Conservation (phyloP, 30 jellyfish, hydroid and myxozoan species). For the Cassiopea xamachana region DNA sequence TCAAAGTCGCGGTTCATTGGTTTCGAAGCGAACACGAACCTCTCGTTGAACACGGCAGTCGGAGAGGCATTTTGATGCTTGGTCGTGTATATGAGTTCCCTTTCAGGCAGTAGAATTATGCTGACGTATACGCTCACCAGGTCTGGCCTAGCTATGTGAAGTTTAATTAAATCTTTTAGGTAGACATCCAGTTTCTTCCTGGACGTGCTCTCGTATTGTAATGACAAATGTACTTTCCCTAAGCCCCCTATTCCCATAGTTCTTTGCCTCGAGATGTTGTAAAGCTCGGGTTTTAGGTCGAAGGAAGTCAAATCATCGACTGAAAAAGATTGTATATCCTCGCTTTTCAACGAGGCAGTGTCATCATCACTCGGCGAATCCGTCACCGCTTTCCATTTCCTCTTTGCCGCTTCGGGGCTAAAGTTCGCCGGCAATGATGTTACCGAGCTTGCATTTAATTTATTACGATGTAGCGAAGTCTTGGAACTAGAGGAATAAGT, state of each 20-base stretch:
- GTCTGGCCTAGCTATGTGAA: constrained; percentile 77
- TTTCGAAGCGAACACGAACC: constrained; percentile 78
- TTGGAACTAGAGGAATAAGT: constrained; percentile 23
- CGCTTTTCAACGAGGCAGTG: background rate
- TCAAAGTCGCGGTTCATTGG: constrained; percentile 97
- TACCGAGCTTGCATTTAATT: constrained; percentile 8
- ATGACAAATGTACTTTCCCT: constrained; percentile 82
- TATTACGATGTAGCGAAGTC: constrained; percentile 4
- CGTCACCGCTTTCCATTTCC: background rate
- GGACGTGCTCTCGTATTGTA: constrained; percentile 87
- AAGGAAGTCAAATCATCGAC: constrained; percentile 39
- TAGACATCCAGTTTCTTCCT: constrained; percentile 52
- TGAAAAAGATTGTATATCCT: background rate
- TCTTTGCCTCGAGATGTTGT: constrained; percentile 63
- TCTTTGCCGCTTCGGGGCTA: constrained; percentile 29
- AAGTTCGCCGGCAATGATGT: constrained; percentile 55
- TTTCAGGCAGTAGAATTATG: constrained; percentile 78
- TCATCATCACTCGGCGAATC: constrained; percentile 44
- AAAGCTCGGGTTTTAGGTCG: constrained; percentile 73
- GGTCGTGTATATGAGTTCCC: constrained; percentile 76
- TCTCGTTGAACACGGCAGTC: constrained; percentile 57
- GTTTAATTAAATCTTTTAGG: constrained; percentile 39
- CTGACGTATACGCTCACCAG: constrained; percentile 54
- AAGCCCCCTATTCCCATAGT: constrained; percentile 85
- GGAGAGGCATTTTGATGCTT: constrained; percentile 37